Percentiles rank a stretch among this genome's conserved stretches.
These are phyloP conservation scores for Takifugu flavidus DNA, from an alignment of 2,113 vertebrate genomes.

Conservation along the genomic window DNA sequence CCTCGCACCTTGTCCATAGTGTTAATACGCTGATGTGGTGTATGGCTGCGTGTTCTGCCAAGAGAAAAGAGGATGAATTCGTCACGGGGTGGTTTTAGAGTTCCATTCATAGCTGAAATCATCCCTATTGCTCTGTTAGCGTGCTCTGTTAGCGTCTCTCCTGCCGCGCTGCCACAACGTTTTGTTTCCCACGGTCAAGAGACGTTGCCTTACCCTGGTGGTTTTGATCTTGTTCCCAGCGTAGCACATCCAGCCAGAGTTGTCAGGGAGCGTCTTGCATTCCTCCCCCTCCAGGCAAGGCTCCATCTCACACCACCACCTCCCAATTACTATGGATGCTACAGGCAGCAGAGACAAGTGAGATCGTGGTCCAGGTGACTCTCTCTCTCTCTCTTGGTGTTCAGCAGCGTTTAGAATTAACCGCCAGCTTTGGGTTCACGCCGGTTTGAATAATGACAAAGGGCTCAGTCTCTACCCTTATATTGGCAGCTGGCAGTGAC, in stretches of 20 bases:
- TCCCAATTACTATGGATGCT: conserved; percentile 83
- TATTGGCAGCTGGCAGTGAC: too few species aligned
- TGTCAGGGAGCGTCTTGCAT: conserved; percentile 83
- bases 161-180: neutral
- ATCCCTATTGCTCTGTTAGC: conserved; percentile 22
- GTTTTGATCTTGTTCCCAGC: conserved; percentile 83
- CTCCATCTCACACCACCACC: conserved; percentile 88
- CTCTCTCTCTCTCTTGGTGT: neutral
- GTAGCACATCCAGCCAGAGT: conserved; percentile 85
- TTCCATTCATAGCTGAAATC: conserved; percentile 25
- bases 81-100: conserved; percentile 6
- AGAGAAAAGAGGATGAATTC: conserved; percentile 18
- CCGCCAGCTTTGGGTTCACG: too few species aligned
- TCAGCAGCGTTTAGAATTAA: too few species aligned
- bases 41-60: conserved; percentile 75
- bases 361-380: conserved; percentile 29
- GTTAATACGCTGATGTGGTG: conserved; percentile 71
- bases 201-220: conserved; percentile 77
- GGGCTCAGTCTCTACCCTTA: too few species aligned
- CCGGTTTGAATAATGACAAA: too few species aligned
- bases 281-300: conserved; percentile 83
- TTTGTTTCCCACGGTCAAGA: conserved; percentile 37
- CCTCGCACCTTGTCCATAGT: conserved; percentile 18
- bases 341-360: conserved; percentile 54
- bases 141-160: conserved; percentile 14